Evolutionary conservation across 2,113 vertebrate species (phyloP), one percentile per base, ranked within the genome.

Genomic region (human (Homo sapiens)): DNA sequence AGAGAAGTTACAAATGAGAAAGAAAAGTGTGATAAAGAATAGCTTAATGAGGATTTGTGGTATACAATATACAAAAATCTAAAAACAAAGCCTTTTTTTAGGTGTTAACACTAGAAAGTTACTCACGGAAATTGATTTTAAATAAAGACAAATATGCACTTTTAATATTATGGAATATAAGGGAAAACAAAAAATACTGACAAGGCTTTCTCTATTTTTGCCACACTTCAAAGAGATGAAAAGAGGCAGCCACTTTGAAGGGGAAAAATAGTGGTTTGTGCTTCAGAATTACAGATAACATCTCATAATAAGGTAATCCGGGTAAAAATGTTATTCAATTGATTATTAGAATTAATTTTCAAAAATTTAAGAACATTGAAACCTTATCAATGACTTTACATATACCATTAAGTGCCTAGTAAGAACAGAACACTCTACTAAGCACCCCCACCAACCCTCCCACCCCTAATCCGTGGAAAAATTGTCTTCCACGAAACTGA

Each of bases 11-110:
- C 25, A 92, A 97, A 96, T 86, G 89, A 70, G 82, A 94, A 89
- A 91, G 52, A 93, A 93, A 93, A 83, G 79, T 91, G 75, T 90
- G 70, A 96, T 92, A 84, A 97, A 61, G 32, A 96, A 79, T 30
- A 75, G 23, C n/a, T 95, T 93, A 89, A 94, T 96, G 68, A 97
- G 89, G 35, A 83, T 78, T 80, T 94, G 50, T 95, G 13, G 32
- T 38, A 50, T 11, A 88, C 1, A 70, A 72, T 89, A 91, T 57
- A 84, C 35, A 97, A 57, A 80, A 70, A 92, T 30, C 50, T 72
- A 64, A 84, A 94, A 89, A 50, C 50, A 81, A 81, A 90, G 12
- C 0, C 35, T 93, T 40, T 81, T 76, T 55, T 76, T 92, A 66
- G 4, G 25, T 57, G n/a, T n/a, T 94, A 95, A 95, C 27, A 81